phyloP scores from a whole-genome alignment of 2,888 invertebrate genomes.

The Agrotis clavis region DNA sequence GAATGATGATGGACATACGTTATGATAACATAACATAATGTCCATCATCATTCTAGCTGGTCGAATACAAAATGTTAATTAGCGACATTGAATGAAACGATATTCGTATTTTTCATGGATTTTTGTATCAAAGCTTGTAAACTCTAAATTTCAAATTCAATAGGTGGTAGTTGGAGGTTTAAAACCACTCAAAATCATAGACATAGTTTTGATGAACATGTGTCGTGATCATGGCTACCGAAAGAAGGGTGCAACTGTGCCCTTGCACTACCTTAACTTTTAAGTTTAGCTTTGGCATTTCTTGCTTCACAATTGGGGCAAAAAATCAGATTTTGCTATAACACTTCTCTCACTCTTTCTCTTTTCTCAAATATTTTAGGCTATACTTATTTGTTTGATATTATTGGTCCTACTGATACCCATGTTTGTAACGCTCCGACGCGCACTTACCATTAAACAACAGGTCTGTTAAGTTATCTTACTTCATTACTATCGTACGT shows the following conservation, averaged over 20 bases:
- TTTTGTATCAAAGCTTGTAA: slow-evolving; percentile 9
- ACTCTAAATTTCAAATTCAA: background rate
- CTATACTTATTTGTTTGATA: too few species aligned
- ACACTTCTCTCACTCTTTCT: background rate
- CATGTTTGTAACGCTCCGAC: background rate
- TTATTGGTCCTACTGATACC: too few species aligned
- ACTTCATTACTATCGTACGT: too few species aligned
- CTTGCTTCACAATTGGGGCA: too few species aligned
- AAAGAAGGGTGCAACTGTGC: background rate
- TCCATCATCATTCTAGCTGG: background rate
- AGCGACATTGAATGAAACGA: slow-evolving; percentile 27
- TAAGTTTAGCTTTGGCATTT: too few species aligned
- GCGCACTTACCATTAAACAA: background rate
- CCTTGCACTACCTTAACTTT: background rate
- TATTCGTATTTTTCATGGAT: slow-evolving; percentile 26
- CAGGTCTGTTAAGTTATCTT: background rate
- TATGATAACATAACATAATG: background rate
- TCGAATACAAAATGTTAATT: background rate
- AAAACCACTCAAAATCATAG: too few species aligned
- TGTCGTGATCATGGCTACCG: background rate
- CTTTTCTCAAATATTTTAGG: too few species aligned
- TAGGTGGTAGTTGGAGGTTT: too few species aligned
- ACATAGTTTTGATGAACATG: background rate
- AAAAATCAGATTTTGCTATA: background rate
- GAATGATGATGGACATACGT: too few species aligned